Percentiles rank a stretch among this genome's conserved stretches.
Conservation (phyloP, 1,140 invertebrate species). For the Bombus superbus region DNA sequence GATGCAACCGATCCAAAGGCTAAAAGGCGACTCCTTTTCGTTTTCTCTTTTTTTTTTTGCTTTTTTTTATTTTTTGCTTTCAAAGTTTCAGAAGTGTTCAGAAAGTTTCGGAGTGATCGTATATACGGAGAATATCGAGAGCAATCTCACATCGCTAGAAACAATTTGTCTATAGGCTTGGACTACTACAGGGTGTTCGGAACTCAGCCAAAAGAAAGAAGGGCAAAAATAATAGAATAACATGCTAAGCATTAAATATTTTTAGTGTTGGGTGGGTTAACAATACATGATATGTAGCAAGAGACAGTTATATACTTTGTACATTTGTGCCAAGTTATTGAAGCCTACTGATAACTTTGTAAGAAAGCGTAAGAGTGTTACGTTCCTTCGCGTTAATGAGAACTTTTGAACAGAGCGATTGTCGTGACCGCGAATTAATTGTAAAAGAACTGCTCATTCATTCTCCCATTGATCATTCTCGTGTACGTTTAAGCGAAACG, state of each 20-base stretch:
- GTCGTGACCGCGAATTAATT: constrained; percentile 28
- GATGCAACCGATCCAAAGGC: neutral
- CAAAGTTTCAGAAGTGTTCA: no score
- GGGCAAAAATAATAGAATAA: constrained; percentile 63
- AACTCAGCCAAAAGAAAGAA: constrained; percentile 79
- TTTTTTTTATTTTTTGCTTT: no score
- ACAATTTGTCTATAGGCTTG: constrained; percentile 32
- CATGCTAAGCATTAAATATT: constrained; percentile 58
- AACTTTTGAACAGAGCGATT: constrained; percentile 24
- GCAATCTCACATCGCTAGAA: constrained; percentile 37
- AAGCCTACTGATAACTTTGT: constrained; percentile 55
- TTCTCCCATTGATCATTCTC: constrained; percentile 50
- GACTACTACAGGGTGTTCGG: constrained; percentile 64
- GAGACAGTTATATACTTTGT: constrained; percentile 43
- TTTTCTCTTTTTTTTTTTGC: no score
- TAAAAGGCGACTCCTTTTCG: neutral
- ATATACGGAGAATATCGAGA: neutral
- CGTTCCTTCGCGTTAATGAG: constrained; percentile 37
- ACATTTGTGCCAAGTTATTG: constrained; percentile 53
- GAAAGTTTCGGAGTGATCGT: neutral
- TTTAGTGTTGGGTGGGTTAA: constrained; percentile 41
- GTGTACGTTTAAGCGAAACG: constrained; percentile 26
- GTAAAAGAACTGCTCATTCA: constrained; percentile 42
- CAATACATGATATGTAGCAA: constrained; percentile 50
- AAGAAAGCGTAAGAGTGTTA: constrained; percentile 49